Evolutionary conservation across 2,797 vertebrate species (phyloP).

Genomic region (Neosilurus mollespiculum): DNA sequence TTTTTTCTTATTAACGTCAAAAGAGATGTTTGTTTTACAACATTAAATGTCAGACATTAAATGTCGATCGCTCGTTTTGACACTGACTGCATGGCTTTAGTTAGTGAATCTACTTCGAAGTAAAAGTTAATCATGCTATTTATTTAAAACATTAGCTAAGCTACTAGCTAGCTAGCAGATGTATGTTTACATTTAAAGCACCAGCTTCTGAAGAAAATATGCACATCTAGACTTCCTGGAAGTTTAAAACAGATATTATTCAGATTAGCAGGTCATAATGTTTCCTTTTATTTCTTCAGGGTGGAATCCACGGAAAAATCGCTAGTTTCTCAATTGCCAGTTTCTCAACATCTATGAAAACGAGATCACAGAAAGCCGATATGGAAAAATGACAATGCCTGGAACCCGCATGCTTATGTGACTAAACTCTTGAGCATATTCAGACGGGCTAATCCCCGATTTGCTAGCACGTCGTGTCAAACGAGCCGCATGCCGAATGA

Average conservation of each 20-base stretch:
- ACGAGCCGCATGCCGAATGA: constrained; percentile 36
- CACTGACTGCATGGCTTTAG: background rate
- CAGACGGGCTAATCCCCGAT: constrained; percentile 23
- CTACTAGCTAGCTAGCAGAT: background rate
- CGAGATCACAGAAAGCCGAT: background rate
- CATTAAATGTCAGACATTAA: background rate
- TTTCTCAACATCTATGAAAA: background rate
- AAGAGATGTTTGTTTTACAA: background rate
- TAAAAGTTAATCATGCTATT: background rate
- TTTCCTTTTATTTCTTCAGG: background rate
- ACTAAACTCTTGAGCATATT: constrained; percentile 18
- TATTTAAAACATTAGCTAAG: background rate
- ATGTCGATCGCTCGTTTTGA: background rate
- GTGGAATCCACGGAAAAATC: background rate
- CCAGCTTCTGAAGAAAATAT: background rate
- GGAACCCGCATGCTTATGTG: background rate
- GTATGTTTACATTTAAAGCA: background rate
- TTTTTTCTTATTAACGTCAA: background rate
- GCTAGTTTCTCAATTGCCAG: background rate
- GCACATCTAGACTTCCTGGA: background rate
- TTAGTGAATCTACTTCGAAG: background rate
- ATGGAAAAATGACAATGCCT: background rate
- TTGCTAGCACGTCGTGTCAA: constrained; percentile 7
- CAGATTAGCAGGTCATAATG: background rate
- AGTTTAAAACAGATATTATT: too few relatives aligned